phyloP scores from a whole-genome alignment of 2,888 invertebrate genomes.

The Cataglyphis rosenhaueri region DNA sequence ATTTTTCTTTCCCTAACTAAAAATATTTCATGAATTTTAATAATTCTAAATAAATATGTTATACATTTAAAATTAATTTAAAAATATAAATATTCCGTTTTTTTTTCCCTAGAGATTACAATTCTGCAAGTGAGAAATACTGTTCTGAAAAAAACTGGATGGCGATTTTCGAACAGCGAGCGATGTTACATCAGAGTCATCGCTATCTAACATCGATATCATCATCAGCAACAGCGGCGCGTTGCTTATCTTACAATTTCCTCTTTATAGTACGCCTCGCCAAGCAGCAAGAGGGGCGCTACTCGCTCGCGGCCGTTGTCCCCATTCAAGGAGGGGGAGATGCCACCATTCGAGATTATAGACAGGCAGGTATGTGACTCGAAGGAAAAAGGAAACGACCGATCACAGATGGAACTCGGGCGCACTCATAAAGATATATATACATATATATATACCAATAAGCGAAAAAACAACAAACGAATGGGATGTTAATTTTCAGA shows the following conservation, averaged over 20 bases:
- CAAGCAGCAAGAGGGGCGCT: slow-evolving; percentile 47
- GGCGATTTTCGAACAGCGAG: slow-evolving; percentile 4
- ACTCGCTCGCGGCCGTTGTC: slow-evolving; percentile 69
- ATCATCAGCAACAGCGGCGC: not conserved
- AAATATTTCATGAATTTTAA: not conserved
- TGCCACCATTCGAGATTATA: slow-evolving; percentile 66
- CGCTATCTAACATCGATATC: slow-evolving; percentile 28
- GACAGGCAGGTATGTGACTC: slow-evolving; percentile 67
- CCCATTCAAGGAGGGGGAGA: slow-evolving; percentile 57
- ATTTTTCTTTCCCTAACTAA: not conserved
- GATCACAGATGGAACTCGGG: slow-evolving; percentile 73
- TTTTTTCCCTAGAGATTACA: not conserved
- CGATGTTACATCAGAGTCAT: slow-evolving; percentile 1
- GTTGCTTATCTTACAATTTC: slow-evolving; percentile 50
- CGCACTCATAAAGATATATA: slow-evolving; percentile 58
- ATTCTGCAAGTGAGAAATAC: too few relatives aligned
- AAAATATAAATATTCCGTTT: not conserved
- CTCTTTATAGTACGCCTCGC: slow-evolving; percentile 23
- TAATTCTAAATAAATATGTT: not conserved
- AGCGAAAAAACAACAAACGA: not conserved
- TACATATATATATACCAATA: not conserved
- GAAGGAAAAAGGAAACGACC: slow-evolving; percentile 70
- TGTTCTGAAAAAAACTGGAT: not conserved
- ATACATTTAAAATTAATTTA: not conserved
- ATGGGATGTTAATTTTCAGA: not conserved